Evolutionary conservation across 2,888 invertebrate species (phyloP), one percentile per base, ranked within the genome.

Genomic region (Galeruca laticollis): DNA sequence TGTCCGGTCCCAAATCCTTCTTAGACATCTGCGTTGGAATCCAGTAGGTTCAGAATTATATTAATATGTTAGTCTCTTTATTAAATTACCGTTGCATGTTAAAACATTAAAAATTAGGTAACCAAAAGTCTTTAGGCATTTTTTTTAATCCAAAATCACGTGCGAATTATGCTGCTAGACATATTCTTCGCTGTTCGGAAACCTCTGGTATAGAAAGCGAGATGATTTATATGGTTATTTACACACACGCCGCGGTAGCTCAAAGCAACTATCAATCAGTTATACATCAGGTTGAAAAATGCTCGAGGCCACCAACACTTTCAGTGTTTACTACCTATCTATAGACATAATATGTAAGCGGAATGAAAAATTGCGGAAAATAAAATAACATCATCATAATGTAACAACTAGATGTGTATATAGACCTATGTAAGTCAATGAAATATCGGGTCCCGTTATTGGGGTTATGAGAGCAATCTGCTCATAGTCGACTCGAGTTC

Each of bases 401-500:
- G 2, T 26, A 26, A 26, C 26, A 26, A 26, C 5, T 26, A 5
- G 4, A 26, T 26, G 26, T 26, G 5, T 26, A 26, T 51, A 47
- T 49, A 26, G 10, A 51, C 15, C 11, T 10, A 62, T 35, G 62
- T 49, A 31, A 61, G 60, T 52, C 62, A 52, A 62, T 62, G 37
- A 56, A 63, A 52, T 31, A 15, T 47, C 57, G 47, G 31, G 18
- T 47, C 47, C 33, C 66, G 43, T 49, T 59, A 59, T 59, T 66
- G 65, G 57, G 49, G 65, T 57, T 65, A 57, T 49, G 59, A 57
- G 57, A 57, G 49, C 65, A 65, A 65, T 65, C 64, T 56, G 57
- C 43, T 43, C 43, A 43, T 51, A 47, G 51, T 51, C 49, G 61
- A 62, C 61, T 51, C 35, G 52, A 52, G 9, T 20, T 62, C 35